A percentile compares a stretch with the other conserved stretches of the same genome.
phyloP scores from a whole-genome alignment of 2,113 vertebrate species.

The Illadopsis cleaveri region DNA sequence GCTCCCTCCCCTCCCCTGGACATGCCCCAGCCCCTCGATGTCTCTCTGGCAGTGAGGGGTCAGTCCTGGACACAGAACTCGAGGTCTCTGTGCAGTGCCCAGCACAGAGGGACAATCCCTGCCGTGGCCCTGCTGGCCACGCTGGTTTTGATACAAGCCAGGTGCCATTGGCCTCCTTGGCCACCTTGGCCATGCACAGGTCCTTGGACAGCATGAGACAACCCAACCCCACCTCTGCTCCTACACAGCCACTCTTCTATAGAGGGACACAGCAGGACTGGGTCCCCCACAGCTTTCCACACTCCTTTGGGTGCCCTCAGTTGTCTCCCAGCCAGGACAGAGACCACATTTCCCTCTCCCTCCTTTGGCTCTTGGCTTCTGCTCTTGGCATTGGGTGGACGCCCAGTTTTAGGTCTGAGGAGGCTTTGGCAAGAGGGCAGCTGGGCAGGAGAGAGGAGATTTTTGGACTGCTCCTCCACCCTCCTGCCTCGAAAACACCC shows the following conservation, averaged over 20 bases:
- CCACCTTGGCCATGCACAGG: background rate
- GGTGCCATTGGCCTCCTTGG: background rate
- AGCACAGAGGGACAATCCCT: background rate
- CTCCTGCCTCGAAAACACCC: background rate
- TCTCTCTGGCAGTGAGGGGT: background rate
- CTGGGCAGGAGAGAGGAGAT: background rate
- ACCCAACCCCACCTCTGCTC: background rate
- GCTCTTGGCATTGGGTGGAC: background rate
- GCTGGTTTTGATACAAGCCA: fast-evolving
- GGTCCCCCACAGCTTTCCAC: background rate
- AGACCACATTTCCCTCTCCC: background rate
- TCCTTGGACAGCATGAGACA: background rate
- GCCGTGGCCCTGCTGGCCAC: background rate
- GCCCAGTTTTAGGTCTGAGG: background rate
- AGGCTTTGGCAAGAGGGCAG: background rate
- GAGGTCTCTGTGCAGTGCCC: background rate
- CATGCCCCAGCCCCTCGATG: fast-evolving
- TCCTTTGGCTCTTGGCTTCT: background rate
- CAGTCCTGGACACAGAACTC: fast-evolving
- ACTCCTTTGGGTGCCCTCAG: background rate
- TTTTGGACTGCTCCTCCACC: background rate
- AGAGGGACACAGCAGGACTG: fast-evolving
- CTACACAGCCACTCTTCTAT: fast-evolving
- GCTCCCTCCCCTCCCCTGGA: fast-evolving
- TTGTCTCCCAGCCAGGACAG: background rate